Conservation (phyloP, 2,888 invertebrate species). For the Bellardia bayeri region DNA sequence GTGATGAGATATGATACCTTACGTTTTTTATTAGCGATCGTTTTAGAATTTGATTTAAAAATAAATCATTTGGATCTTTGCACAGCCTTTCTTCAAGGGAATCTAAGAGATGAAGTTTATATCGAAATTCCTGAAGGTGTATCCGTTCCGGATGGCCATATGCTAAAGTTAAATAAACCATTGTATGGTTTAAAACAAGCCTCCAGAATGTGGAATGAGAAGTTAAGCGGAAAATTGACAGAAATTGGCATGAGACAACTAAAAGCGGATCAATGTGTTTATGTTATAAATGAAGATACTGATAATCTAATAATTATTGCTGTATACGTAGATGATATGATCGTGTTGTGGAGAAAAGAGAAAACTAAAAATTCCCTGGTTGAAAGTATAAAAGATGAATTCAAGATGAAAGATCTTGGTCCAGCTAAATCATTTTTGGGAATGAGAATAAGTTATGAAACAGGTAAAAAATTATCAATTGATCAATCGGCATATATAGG, state of each 20-base stretch:
- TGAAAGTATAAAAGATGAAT: background rate
- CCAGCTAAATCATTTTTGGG: slow-evolving; percentile 32
- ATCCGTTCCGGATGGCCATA: slow-evolving; percentile 6
- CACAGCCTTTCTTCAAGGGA: slow-evolving; percentile 21
- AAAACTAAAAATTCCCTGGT: background rate
- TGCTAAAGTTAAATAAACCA: slow-evolving; percentile 20
- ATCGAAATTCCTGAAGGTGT: slow-evolving; percentile 1
- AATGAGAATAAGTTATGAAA: background rate
- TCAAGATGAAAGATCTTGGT: slow-evolving; percentile 38
- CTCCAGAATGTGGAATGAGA: slow-evolving; percentile 37
- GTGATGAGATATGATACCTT: slow-evolving; percentile 45
- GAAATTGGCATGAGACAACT: background rate
- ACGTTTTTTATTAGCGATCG: slow-evolving; percentile 26
- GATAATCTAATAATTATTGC: slow-evolving; percentile 21
- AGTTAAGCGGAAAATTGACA: slow-evolving; percentile 7
- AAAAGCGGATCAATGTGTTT: slow-evolving; percentile 49
- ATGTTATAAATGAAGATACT: background rate
- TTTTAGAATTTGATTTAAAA: background rate
- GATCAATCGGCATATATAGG: slow-evolving; percentile 44
- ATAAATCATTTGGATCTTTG: slow-evolving; percentile 24
- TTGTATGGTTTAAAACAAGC: slow-evolving; percentile 26
- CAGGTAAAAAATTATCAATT: background rate
- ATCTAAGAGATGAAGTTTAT: background rate
- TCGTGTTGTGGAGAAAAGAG: slow-evolving; percentile 22
- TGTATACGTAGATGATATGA: slow-evolving; percentile 29